Evolutionary conservation across 1,140 invertebrate genomes (phyloP), one percentile per base, ranked within the genome.

Genomic region (Cryptotermes secundus): DNA sequence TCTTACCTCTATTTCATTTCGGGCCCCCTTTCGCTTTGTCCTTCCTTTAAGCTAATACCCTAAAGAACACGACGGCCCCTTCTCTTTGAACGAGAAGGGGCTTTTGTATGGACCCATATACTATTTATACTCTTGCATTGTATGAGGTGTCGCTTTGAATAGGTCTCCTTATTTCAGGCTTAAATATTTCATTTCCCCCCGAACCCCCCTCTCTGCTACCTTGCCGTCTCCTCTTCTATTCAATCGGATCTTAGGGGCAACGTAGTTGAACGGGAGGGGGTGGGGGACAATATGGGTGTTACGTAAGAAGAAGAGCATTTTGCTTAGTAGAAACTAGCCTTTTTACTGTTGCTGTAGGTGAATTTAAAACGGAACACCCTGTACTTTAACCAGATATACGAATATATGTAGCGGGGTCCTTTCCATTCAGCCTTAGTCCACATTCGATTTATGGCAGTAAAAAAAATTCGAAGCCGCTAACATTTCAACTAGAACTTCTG

Each of bases 1-100:
- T 84, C 83, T 84, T 84, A 84, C 80, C 81, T 85, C 84, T 85
- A 83, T 85, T 85, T 82, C 84, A 85, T 83, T 85, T 85, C 65
- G n/a, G 34, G 45, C 38, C 38, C 59, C 59, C 59, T 72, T n/a
- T 72, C 4, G 59, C 49, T 85, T 83, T 85, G 84, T 83, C 84
- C 84, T 38, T 85, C 49, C 84, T 85, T 85, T 83, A 85, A 85
- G 79, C 84, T 85, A 85, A 85, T 85, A 80, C 84, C 79, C 81
- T 36, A 83, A 83, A 79, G 84, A 80, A 85, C 84, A 85, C 82
- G 84, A 85, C 83, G 42, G 80, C 26, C 80, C 34, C 45, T 22
- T 49, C 45, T 59, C 10, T 80, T 82, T 35, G 49, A 85, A 80
- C 31, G 59, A 26, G 59, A 72, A 72, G 59, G 59, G n/a, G 26